Evolutionary conservation across 2,113 vertebrate genomes (phyloP), one percentile per base, ranked within the genome.

Genomic region (Geothlypis trichas): DNA sequence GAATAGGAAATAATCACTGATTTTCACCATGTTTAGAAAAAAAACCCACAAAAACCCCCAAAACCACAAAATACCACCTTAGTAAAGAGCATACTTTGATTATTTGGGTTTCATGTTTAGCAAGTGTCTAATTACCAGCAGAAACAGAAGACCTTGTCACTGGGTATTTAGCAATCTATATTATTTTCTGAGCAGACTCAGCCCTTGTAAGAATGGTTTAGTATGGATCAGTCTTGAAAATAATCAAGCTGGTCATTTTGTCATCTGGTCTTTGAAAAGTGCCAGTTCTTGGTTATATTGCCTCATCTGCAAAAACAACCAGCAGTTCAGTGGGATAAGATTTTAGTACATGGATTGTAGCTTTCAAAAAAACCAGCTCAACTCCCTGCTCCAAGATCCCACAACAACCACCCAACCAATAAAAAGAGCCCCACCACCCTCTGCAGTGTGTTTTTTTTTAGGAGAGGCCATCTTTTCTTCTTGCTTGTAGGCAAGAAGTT

Each of bases 291-390:
- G 18, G 27, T 69, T 89, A 7, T 59, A 24, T 44, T 77, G 33
- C 39, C 5, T 77, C 30, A 52, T 71, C 46, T 91, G 80, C 37
- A 72, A 55, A 74, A 81, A 44, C 80, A 77, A 20, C 22, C 61
- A 82, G 42, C 39, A 65, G 30, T n/a, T 71, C 0, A 0, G 0
- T 54, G 26, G 18, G 28, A 51, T 41, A 42, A 55, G 19, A 19
- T 77, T 88, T 86, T 31, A 47, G 30, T 26, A 39, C 39, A 19
- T 80, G 19, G 24, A 13, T 58, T 52, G 10, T 54, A 5, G 22
- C 10, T 35, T 68, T 59, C 9, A 30, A 55, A 57, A 24, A 41
- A 31, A 18, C 5, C 8, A 65, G 5, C 24, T 35, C 10, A 52
- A 28, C 13, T 30, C 14, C 8, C 10, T 9, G 2, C 33, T 27